A percentile compares a stretch with the other conserved stretches of the same genome.
Conservation (phyloP, 2,113 vertebrate species). For the Corythornis madagascariensis region DNA sequence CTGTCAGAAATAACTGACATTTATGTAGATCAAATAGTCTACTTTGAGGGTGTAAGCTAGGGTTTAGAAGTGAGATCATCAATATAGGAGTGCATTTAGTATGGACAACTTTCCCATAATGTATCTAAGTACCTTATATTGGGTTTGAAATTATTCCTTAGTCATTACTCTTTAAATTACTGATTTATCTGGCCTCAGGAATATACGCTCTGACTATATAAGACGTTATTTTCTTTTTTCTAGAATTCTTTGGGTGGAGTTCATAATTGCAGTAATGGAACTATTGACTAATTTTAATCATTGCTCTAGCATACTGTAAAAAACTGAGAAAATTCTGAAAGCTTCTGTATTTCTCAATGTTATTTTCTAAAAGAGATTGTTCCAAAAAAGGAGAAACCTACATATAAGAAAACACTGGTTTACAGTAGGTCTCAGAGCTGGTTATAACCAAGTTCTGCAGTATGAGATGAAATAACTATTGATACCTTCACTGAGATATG, state of each 20-base stretch:
- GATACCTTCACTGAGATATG: background rate
- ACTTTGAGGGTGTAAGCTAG: background rate
- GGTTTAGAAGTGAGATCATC: background rate
- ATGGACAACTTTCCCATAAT: background rate
- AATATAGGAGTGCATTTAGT: background rate
- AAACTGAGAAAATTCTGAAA: background rate
- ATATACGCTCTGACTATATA: background rate
- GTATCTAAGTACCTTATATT: background rate
- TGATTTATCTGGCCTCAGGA: background rate
- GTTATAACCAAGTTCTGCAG: background rate
- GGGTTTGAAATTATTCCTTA: background rate
- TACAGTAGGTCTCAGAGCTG: fast-evolving
- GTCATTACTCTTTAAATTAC: background rate
- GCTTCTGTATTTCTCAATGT: background rate
- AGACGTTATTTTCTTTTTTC: background rate
- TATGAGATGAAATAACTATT: background rate
- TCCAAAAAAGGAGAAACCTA: background rate
- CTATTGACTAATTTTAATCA: background rate
- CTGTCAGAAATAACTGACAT: background rate
- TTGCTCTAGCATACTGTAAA: background rate
- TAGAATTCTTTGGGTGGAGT: background rate
- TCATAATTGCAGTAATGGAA: background rate
- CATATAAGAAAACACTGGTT: background rate
- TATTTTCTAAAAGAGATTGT: background rate
- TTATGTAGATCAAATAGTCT: background rate